These are phyloP conservation scores for Chelidonichthys spinosus DNA, from an alignment of 2,797 vertebrate genomes.

Conservation along the genomic window DNA sequence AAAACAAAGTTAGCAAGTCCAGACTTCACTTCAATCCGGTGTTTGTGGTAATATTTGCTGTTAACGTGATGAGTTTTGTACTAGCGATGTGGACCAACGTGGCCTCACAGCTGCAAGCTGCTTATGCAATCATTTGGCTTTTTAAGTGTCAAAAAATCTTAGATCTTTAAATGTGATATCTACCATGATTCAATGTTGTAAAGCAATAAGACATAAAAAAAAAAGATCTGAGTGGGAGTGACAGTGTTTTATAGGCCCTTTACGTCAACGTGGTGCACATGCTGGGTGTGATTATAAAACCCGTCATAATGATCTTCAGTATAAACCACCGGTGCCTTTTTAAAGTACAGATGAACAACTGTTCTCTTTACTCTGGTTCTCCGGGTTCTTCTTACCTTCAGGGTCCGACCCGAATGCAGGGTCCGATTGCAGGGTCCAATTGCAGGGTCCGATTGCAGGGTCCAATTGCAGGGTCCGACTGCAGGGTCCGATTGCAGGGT, in stretches of 20 bases:
- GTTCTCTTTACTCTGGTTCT: too few relatives aligned
- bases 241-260: constrained; percentile 11
- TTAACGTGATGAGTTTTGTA: too few relatives aligned
- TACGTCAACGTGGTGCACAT: neutral
- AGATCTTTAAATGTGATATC: constrained; percentile 2
- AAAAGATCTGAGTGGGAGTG: neutral
- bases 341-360: neutral
- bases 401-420: too few relatives aligned
- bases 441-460: too few relatives aligned
- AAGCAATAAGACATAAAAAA: constrained; percentile 30
- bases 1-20: neutral
- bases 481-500: neutral
- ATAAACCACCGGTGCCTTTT: neutral
- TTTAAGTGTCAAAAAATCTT: neutral
- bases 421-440: too few relatives aligned
- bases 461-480: neutral
- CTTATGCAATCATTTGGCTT: neutral
- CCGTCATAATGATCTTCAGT: neutral
- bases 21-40: neutral
- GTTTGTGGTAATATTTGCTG: neutral
- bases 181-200: neutral
- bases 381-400: too few relatives aligned
- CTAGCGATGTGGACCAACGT: too few relatives aligned
- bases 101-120: neutral
- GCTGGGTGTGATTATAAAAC: neutral